Evolutionary conservation across 2,113 vertebrate genomes (phyloP).

Genomic region (Silurus meridionalis): DNA sequence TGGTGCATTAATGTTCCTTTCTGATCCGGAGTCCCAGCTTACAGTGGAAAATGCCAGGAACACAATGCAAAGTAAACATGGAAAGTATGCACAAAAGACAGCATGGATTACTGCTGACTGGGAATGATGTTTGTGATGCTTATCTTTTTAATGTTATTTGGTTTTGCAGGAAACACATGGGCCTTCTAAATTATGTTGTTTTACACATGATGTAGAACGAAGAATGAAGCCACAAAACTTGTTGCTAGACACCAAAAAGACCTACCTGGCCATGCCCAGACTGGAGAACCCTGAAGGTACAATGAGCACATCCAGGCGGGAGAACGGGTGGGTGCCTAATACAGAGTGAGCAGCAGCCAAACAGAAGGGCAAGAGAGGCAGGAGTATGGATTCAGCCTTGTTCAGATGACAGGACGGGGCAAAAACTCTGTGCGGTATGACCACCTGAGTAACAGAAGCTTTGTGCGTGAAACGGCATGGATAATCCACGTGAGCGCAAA

Average conservation of each 20-base stretch:
- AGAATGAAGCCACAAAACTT: background rate
- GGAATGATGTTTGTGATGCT: background rate
- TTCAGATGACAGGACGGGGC: constrained; percentile 75
- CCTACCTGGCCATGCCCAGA: constrained; percentile 97
- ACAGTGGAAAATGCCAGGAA: background rate
- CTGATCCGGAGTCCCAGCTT: background rate
- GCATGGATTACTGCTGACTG: background rate
- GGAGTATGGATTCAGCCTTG: constrained; percentile 72
- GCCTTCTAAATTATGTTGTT: background rate
- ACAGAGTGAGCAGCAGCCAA: constrained; percentile 81
- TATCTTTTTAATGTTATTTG: background rate
- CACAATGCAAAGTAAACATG: constrained; percentile 2
- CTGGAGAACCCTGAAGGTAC: constrained; percentile 92
- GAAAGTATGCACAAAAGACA: constrained; percentile 9
- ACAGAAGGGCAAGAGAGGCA: constrained; percentile 79
- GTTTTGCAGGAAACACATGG: constrained; percentile 1
- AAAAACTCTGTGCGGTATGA: constrained; percentile 88
- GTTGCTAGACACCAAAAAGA: background rate
- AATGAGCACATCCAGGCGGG: constrained; percentile 88
- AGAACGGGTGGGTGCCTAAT: constrained; percentile 91
- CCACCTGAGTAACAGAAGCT: constrained; percentile 69
- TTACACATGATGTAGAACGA: background rate
- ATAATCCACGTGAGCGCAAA: constrained; percentile 85
- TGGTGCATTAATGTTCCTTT: background rate
- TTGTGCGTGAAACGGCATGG: constrained; percentile 84